Conservation (phyloP, 2,797 vertebrate genomes). For the Coendou prehensilis region DNA sequence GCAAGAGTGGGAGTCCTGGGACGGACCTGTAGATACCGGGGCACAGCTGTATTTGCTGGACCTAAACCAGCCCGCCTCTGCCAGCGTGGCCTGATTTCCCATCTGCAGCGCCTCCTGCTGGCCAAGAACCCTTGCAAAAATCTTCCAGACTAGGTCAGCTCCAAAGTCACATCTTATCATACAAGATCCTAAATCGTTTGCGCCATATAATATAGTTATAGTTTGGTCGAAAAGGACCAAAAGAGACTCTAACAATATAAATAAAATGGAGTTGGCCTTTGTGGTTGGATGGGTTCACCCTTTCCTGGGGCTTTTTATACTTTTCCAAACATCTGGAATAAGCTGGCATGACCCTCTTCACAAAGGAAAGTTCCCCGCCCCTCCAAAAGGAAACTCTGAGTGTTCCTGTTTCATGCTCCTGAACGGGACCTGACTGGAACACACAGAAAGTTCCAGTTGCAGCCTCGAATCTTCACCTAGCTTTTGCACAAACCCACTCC, state of each 20-base stretch:
- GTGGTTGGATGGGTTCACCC: background rate
- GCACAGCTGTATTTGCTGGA: too few species aligned
- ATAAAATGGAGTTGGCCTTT: background rate
- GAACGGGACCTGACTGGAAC: accelerated
- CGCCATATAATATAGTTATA: background rate
- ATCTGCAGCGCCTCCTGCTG: background rate
- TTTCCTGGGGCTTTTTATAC: background rate
- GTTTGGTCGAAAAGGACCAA: background rate
- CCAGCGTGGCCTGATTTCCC: background rate
- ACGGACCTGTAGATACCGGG: too few species aligned
- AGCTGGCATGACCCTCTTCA: background rate
- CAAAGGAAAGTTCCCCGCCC: background rate
- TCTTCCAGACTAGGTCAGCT: background rate
- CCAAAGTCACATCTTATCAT: background rate
- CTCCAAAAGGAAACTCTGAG: background rate
- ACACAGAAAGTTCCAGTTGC: background rate
- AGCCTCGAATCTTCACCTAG: accelerated
- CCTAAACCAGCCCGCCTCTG: background rate
- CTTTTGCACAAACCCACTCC: background rate
- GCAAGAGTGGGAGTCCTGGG: background rate
- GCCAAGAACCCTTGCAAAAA: background rate
- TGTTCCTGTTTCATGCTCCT: accelerated
- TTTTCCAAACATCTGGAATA: conserved; percentile 10
- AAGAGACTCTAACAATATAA: background rate
- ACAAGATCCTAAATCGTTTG: background rate